phyloP scores from a whole-genome alignment of 2,888 invertebrate genomes.

The Alsophila aescularia region DNA sequence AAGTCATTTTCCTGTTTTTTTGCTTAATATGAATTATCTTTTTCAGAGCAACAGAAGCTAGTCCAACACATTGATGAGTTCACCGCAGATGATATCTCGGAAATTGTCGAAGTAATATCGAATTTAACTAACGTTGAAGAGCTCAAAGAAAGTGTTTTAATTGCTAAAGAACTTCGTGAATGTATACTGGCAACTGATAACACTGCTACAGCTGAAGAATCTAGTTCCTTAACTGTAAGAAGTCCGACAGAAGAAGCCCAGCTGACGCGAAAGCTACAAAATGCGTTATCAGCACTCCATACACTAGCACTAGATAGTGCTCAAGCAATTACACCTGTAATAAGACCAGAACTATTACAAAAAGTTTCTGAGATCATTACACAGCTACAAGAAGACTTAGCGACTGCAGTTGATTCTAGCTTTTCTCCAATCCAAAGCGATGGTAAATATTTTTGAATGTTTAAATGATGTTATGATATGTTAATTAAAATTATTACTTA shows the following conservation, averaged over 20 bases:
- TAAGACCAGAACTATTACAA: conserved; percentile 43
- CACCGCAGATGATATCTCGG: conserved; percentile 42
- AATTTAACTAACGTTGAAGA: conserved; percentile 33
- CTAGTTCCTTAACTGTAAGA: conserved; percentile 15
- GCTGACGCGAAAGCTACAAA: conserved; percentile 44
- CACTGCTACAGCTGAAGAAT: conserved; percentile 24
- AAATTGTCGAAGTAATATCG: conserved; percentile 41
- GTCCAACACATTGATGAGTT: conserved; percentile 50
- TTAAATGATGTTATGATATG: background rate
- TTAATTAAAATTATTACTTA: background rate
- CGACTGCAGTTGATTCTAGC: conserved; percentile 33
- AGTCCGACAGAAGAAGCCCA: conserved; percentile 36
- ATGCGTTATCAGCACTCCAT: conserved; percentile 46
- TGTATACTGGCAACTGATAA: conserved; percentile 29
- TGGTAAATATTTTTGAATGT: conserved; percentile 26
- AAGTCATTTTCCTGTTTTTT: background rate
- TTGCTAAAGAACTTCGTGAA: conserved; percentile 45
- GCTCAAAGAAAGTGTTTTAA: conserved; percentile 41
- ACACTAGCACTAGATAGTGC: conserved; percentile 45
- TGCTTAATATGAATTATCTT: background rate
- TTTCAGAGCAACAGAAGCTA: conserved; percentile 27
- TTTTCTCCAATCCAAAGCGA: conserved; percentile 24
- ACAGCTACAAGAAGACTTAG: conserved; percentile 56
- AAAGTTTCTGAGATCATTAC: conserved; percentile 50
- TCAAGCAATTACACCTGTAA: conserved; percentile 34